A percentile compares a stretch with the other conserved stretches of the same genome.
Conservation (phyloP, 2,797 vertebrate genomes). For the Ficedula albicollis region DNA sequence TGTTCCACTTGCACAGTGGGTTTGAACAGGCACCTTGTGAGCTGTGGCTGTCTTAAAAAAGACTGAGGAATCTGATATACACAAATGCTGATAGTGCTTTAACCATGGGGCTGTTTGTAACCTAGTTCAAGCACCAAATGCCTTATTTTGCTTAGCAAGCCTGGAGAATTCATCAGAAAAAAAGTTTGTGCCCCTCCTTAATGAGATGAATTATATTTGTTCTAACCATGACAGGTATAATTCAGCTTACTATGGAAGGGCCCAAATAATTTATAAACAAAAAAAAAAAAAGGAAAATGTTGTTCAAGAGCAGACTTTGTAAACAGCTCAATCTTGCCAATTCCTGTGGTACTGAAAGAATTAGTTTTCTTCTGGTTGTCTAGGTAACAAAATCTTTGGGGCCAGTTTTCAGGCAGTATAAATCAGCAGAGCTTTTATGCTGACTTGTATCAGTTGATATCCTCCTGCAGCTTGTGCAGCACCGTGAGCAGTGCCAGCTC, state of each 20-base stretch:
- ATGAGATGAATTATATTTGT: neutral
- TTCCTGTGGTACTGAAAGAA: neutral
- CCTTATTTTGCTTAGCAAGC: neutral
- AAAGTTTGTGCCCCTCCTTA: neutral
- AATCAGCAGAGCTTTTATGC: neutral
- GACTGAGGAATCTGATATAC: neutral
- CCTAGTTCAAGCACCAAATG: neutral
- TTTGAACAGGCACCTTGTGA: neutral
- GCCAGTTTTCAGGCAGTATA: neutral
- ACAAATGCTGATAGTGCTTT: accelerated
- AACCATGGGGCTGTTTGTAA: neutral
- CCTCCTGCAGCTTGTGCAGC: neutral
- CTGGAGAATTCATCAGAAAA: neutral
- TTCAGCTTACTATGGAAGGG: neutral
- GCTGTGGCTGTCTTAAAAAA: neutral
- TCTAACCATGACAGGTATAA: neutral
- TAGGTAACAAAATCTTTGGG: neutral
- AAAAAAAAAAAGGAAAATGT: neutral
- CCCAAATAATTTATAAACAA: neutral
- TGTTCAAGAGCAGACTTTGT: neutral
- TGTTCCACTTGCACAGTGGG: neutral
- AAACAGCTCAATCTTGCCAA: neutral
- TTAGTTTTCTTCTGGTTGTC: neutral
- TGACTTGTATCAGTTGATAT: neutral
- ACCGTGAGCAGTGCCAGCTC: neutral